Base-by-base conservation (phyloP, 2,888 invertebrate genomes). In the Athalia cordata region DNA sequence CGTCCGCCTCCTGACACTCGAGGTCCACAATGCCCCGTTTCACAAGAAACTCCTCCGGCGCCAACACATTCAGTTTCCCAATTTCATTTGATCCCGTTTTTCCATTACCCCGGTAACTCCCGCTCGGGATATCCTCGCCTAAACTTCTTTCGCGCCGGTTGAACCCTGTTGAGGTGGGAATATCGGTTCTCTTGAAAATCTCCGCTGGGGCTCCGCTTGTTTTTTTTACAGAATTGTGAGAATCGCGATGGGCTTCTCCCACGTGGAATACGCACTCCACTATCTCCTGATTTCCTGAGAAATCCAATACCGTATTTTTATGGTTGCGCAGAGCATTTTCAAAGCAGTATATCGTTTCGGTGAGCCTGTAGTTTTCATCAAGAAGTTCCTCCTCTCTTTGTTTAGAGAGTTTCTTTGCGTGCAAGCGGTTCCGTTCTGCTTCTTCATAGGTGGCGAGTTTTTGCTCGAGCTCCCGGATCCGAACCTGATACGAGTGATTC, bases 351-450 rank as follows among this genome's bases (percentile, higher is more conserved):
- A 84, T 81, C 49, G 81, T 83, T 67, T 87, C 87, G 7, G 86
- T 83, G 5, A 88, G 83, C 50, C 84, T 83, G 55, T 86, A 86
- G 72, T 86, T 88, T 68, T 88, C 88, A 45, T 86, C 85, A 6
- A 87, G 80, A 45, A 88, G 79, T 47, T 87, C 87, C 49, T 88
- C 86, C 62, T 87, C 87, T 5, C 86, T 79, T 72, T 84, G 84
- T 55, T 87, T 87, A 0, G 82, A 82, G 7, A 84, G 8, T 5
- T 78, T 68, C 7, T 84, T 83, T 15, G 87, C 85, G 13, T 77
- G 77, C 3, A 79, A 67, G 13, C 80, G 81, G 45, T 80, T 81
- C 29, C 68, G 80, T 13, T 85, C 85, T n/a, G 79, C 79, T 43
- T 83, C 82, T 13, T 85, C 84, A 77, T 82, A 79, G 0, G 64